Evolutionary conservation across 2,113 vertebrate species (phyloP), one percentile per base, ranked within the genome.

Genomic region (Ursus arctos): DNA sequence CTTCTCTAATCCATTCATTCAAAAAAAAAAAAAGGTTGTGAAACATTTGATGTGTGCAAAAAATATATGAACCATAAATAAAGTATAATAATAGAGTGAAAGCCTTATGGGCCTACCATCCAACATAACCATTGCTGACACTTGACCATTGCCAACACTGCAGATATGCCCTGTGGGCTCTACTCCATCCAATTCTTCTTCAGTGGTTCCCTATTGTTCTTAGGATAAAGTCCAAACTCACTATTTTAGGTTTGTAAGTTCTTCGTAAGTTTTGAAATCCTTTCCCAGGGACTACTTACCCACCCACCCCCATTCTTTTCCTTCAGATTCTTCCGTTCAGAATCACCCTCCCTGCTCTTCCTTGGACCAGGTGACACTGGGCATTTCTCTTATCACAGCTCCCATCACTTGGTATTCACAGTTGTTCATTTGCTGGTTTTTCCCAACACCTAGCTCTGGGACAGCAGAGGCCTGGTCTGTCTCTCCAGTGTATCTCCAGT

Each of bases 1-100:
- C 40, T 94, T 88, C 63, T 86, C 33, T 49, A 90, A 88, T 82
- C 59, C 47, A 92, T 51, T 96, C 87, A n/a, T 51, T 53, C 40
- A 16, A 14, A 80, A 79, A 72, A 72, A 72, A 76, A 76, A 40
- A 88, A 55, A 26, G 28, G 16, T 81, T 86, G 19, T 65, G 40
- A 77, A 95, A 57, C 63, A 77, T 71, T 87, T 93, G 67, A 40
- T 43, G 43, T 65, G 74, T 8, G 57, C 33, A 49, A n/a, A 69
- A n/a, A 89, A 65, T 40, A 67, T 18, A 49, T 12, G 14, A 93
- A 55, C 31, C 55, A 43, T 81, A 59, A 43, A 36, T 40, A 51
- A 72, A 94, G 12, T 26, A 51, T 36, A 76, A 90, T 47, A 57
- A 80, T 55, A 40, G 72, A 47, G 24, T 16, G 40, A 55, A 83